Conservation (phyloP, 2,888 invertebrate genomes). For the Sinodicranocentrus sp. region DNA sequence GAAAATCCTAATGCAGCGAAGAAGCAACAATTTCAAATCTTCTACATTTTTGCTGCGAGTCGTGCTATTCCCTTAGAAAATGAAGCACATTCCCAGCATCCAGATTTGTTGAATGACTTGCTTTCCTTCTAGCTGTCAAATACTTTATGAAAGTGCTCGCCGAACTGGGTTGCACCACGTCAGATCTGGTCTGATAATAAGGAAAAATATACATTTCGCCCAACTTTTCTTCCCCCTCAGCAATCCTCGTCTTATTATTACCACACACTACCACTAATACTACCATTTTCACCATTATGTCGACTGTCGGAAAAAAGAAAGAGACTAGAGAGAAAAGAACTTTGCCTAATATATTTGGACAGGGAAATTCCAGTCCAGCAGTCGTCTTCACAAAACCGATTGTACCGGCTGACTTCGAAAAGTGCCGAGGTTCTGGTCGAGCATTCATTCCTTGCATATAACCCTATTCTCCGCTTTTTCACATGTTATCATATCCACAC, state of each 20-base stretch:
- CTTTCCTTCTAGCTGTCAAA: slow-evolving; percentile 20
- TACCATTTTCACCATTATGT: slow-evolving; percentile 40
- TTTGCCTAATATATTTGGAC: slow-evolving; percentile 36
- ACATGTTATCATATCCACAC: background rate
- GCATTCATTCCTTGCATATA: slow-evolving; percentile 3
- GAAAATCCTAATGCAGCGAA: no score
- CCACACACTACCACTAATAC: slow-evolving; percentile 35
- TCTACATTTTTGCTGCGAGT: no score
- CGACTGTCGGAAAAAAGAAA: slow-evolving; percentile 27
- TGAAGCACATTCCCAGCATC: background rate
- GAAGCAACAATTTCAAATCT: no score
- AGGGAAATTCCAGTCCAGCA: slow-evolving; percentile 46
- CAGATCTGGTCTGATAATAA: slow-evolving; percentile 14
- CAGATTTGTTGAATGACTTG: background rate
- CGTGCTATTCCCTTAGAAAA: no score
- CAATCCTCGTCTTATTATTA: slow-evolving; percentile 9
- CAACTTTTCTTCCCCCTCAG: background rate
- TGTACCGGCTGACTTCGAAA: slow-evolving; percentile 56
- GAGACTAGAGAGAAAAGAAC: slow-evolving; percentile 18
- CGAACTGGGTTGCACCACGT: background rate
- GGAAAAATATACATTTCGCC: slow-evolving; percentile 2
- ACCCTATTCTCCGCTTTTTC: background rate
- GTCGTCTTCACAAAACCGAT: slow-evolving; percentile 46
- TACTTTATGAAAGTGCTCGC: slow-evolving; percentile 11
- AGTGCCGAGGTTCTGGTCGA: slow-evolving; percentile 46